Base-by-base conservation (phyloP, 2,888 invertebrate species). In the Sisyra nigra region DNA sequence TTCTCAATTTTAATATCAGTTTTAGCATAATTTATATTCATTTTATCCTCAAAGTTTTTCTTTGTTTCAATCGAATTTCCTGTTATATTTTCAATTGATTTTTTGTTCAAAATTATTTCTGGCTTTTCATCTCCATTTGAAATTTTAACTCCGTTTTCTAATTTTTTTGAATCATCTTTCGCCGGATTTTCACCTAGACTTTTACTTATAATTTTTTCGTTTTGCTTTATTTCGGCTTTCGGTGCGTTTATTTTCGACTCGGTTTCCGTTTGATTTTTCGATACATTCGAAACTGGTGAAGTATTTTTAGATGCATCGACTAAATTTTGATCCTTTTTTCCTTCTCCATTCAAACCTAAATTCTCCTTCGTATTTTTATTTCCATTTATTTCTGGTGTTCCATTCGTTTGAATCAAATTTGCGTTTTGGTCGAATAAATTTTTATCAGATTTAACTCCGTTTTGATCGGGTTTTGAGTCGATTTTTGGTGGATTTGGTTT, bases 331-430 rank as follows among this genome's bases (percentile, higher is more conserved):
- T 24, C 24, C 24, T 24, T 24, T 24, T 24, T 24, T 24, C 3
- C 7, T 3, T 24, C 7, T 24, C 5, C 3, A 7, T 24, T 24
- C 24, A n/a, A n/a, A n/a, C n/a, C n/a, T n/a, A 24, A 24, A 5
- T 24, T 24, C 7, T 24, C 7, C 5, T 7, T 24, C 24, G 24
- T 24, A n/a, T n/a, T 24, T 24, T 24, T 24, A 24, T 24, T 24
- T 3, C 24, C 24, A 24, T 24, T 24, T 3, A 24, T 7, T 24
- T 24, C 24, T 24, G 24, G 7, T 24, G 3, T 46, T 8, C 49
- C 47, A 32, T 49, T 50, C 1, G 50, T 48, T 18, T 45, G 49
- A 39, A 51, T 49, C 1, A 52, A 35, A 35, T 35, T 35, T 17
- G 5, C 24, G 24, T 24, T 24, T 24, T 24, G 24, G 24, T 24